Conservation (phyloP, 1,140 invertebrate species). For the Cydia fagiglandana region DNA sequence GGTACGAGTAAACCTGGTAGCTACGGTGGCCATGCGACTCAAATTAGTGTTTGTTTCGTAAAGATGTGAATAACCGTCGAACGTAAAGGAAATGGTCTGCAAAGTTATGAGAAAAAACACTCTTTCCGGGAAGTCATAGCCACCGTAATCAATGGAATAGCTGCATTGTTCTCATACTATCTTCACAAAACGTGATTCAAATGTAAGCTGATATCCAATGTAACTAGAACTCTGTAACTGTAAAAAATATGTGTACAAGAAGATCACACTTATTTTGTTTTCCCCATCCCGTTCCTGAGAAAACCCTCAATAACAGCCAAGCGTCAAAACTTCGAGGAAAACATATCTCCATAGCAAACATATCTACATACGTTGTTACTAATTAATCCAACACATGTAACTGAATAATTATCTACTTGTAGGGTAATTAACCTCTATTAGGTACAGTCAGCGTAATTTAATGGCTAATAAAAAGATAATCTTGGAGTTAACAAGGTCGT, state of each 20-base stretch:
- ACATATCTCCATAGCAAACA: background rate
- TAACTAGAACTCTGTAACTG: background rate
- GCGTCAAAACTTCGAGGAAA: constrained; percentile 11
- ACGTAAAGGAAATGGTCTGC: constrained; percentile 45
- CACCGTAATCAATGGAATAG: constrained; percentile 45
- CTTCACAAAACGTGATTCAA: constrained; percentile 40
- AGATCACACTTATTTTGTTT: background rate
- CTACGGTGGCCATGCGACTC: no score
- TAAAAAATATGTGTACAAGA: background rate
- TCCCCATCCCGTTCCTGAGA: background rate
- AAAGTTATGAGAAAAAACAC: constrained; percentile 49
- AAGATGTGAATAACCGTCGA: constrained; percentile 2
- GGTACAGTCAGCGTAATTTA: no score
- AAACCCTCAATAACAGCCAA: background rate
- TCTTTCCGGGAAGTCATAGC: constrained; percentile 47
- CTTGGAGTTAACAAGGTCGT: no score
- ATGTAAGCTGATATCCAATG: background rate
- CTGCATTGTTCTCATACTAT: constrained; percentile 47
- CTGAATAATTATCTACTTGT: no score
- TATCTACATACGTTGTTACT: background rate
- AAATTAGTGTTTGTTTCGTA: background rate
- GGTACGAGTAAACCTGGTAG: no score
- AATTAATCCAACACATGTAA: no score
- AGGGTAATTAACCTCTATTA: no score
- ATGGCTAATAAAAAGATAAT: no score